Base-by-base conservation (phyloP, 2,888 invertebrate species). In the Microchrysa polita region DNA sequence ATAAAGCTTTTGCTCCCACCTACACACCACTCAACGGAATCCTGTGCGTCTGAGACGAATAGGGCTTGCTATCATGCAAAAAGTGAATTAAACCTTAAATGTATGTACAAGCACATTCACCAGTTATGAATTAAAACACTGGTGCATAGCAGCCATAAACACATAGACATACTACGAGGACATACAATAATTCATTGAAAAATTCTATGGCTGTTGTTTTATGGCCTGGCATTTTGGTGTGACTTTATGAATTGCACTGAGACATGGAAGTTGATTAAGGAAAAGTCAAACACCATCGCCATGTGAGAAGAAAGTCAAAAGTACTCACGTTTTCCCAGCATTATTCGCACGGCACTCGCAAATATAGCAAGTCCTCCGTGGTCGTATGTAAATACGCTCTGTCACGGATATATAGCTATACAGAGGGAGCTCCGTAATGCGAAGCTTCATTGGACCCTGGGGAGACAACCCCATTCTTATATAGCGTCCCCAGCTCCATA, bases 371-470 rank as follows among this genome's bases (percentile, higher is more conserved):
- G 48, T 16, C 44, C 44, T 22, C 22, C n/a, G 44, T 23, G 18
- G 44, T 20, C 34, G 48, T 65, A 65, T 34, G 27, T 34, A 34
- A 34, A 34, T 34, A 34, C 7, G 27, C 27, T n/a, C n/a, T 34
- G 27, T 7, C 7, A 34, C 27, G 27, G 7, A 34, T 34, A n/a
- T n/a, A 34, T 34, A 34, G 27, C 27, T 34, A n/a, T n/a, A n/a
- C n/a, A n/a, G n/a, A n/a, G n/a, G 4, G 27, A 34, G 27, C 7
- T 34, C 27, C 4, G 27, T 34, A 34, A 34, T 34, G 44, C 48
- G 44, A 65, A 44, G 65, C 65, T 65, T 65, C 65, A 65, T 65
- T 65, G 48, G 44, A 22, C 65, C 65, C 65, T 44, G 10, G 48
- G 16, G 48, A 65, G 65, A 48, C 48, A 22, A 40, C 27, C 16